These are phyloP conservation scores for Caloenas nicobarica DNA, from an alignment of 2,113 vertebrate species.

Conservation along the genomic window DNA sequence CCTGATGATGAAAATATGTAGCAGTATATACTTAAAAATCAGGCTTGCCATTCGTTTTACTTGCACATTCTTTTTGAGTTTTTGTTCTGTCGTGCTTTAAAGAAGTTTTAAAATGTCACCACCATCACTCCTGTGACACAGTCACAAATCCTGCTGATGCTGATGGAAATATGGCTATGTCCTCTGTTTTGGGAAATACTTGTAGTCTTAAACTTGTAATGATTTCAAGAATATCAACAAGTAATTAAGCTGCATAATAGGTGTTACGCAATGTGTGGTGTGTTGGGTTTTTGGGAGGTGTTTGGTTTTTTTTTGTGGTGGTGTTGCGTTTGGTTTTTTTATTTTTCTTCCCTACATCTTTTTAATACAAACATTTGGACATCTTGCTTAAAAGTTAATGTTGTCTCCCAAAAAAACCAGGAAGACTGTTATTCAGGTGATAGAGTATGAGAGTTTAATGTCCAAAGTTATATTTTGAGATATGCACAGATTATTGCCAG, in stretches of 20 bases:
- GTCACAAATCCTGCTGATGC: background rate
- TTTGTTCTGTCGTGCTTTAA: background rate
- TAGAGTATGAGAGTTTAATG: background rate
- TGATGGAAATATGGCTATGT: background rate
- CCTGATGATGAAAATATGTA: background rate
- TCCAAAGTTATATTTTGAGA: background rate
- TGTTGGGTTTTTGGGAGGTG: background rate
- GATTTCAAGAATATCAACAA: background rate
- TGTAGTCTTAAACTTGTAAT: background rate
- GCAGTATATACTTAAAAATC: background rate
- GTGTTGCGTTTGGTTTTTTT: rapidly evolving
- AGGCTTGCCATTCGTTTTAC: background rate
- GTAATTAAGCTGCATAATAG: background rate
- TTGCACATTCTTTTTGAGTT: background rate
- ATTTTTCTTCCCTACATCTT: background rate
- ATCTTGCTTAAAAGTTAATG: background rate
- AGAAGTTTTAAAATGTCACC: background rate
- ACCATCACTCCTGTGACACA: background rate
- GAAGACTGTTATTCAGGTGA: background rate
- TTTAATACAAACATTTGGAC: background rate
- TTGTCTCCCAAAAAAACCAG: background rate
- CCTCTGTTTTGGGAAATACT: background rate
- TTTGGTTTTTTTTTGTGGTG: no score
- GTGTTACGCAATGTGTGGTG: background rate
- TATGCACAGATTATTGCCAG: background rate